Conservation (phyloP, 2,797 vertebrate species). For the Peromyscus eremicus region DNA sequence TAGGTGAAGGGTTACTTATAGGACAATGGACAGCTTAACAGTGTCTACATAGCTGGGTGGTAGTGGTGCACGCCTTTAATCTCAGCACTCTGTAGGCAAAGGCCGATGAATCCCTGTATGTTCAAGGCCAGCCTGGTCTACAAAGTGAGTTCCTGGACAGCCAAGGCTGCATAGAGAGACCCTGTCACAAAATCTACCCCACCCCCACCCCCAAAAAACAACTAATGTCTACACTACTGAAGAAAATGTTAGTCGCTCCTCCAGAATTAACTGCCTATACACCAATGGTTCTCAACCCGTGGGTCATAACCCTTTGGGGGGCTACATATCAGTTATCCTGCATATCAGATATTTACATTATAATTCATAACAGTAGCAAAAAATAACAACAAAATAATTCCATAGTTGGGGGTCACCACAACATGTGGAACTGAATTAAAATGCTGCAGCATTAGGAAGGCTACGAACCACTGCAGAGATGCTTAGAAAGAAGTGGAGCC, state of each 20-base stretch:
- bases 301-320: neutral
- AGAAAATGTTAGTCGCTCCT: neutral
- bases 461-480: neutral
- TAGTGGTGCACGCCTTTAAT: no score
- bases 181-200: no score
- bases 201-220: no score
- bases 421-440: neutral
- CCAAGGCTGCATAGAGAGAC: no score
- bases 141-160: no score
- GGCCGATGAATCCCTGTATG: no score
- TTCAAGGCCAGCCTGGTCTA: no score
- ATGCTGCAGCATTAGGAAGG: neutral
- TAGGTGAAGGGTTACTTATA: neutral
- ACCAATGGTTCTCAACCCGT: neutral
- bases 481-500: neutral
- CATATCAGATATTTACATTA: neutral
- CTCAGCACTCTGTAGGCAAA: no score
- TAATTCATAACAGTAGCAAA: neutral
- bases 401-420: neutral
- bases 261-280: neutral
- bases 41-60: no score
- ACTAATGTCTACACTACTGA: neutral
- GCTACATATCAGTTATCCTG: neutral
- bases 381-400: neutral
- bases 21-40: neutral